A percentile compares a stretch with the other conserved stretches of the same genome.
These are phyloP conservation scores for Ligdia adustata DNA, from an alignment of 2,888 invertebrate species.

Conservation along the genomic window DNA sequence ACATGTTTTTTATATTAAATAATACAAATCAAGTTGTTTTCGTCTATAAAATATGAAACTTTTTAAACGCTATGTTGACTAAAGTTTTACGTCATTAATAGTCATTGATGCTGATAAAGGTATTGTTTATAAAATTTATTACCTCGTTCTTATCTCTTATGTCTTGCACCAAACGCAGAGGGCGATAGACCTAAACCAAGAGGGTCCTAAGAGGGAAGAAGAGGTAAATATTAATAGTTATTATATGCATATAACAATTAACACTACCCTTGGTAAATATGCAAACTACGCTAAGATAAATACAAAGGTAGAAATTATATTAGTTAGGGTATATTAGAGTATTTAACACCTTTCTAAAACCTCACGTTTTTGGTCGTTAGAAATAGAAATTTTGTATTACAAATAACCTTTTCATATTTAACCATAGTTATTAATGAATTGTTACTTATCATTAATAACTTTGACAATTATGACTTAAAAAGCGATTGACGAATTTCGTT, in stretches of 20 bases:
- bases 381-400: background rate
- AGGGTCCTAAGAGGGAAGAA: slow-evolving; percentile 51
- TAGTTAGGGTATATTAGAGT: slow-evolving; percentile 8
- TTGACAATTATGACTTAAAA: too few relatives aligned
- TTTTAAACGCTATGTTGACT: too few relatives aligned
- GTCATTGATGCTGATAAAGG: too few relatives aligned
- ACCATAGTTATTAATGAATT: too few relatives aligned
- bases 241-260: slow-evolving; percentile 39
- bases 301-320: slow-evolving; percentile 10
- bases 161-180: slow-evolving; percentile 43
- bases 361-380: background rate
- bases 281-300: slow-evolving; percentile 16
- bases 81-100: too few relatives aligned
- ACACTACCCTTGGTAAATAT: slow-evolving; percentile 25
- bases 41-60: too few relatives aligned
- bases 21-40: too few relatives aligned
- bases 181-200: slow-evolving; percentile 58
- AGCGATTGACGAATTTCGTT: too few relatives aligned
- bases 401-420: too few relatives aligned
- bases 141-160: slow-evolving; percentile 21
- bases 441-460: too few relatives aligned
- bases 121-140: too few relatives aligned
- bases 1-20: too few relatives aligned
- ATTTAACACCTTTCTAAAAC: slow-evolving; percentile 7
- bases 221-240: slow-evolving; percentile 55